phyloP scores from a whole-genome alignment of 2,888 invertebrate genomes.

The Schizotus pectinicornis region DNA sequence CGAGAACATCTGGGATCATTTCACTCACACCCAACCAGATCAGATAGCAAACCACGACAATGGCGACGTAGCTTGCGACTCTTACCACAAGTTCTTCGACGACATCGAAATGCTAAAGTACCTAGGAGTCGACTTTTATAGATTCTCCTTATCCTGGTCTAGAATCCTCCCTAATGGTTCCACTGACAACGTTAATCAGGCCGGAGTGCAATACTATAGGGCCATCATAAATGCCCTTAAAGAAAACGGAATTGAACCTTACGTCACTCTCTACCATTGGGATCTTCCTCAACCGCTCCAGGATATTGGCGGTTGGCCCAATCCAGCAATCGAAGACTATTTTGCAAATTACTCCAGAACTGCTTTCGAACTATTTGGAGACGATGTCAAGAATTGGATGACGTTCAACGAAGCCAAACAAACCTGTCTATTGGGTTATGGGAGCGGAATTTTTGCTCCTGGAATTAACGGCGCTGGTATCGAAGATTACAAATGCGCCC shows the following conservation, averaged over 20 bases:
- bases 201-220: constrained; percentile 64
- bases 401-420: constrained; percentile 42
- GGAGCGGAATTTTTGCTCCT: constrained; percentile 30
- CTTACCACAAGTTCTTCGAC: constrained; percentile 70
- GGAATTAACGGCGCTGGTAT: constrained; percentile 50
- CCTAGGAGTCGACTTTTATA: constrained; percentile 69
- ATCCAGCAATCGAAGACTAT: constrained; percentile 31
- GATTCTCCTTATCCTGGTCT: constrained; percentile 80
- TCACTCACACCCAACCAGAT: constrained; percentile 57
- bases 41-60: constrained; percentile 64
- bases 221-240: constrained; percentile 53
- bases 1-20: constrained; percentile 38
- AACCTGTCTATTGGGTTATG: constrained; percentile 32
- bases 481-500: constrained; percentile 65
- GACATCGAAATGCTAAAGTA: constrained; percentile 69
- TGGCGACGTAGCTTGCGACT: constrained; percentile 73
- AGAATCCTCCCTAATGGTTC: constrained; percentile 75
- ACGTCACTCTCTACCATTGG: constrained; percentile 64
- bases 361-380: constrained; percentile 39
- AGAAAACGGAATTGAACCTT: constrained; percentile 62
- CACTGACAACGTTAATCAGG: constrained; percentile 68
- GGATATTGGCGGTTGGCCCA: constrained; percentile 37
- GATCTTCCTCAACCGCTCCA: constrained; percentile 63
- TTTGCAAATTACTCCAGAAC: constrained; percentile 40
- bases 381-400: constrained; percentile 41